phyloP scores from a whole-genome alignment of 2,888 invertebrate genomes.

The Dilophus febrilis region DNA sequence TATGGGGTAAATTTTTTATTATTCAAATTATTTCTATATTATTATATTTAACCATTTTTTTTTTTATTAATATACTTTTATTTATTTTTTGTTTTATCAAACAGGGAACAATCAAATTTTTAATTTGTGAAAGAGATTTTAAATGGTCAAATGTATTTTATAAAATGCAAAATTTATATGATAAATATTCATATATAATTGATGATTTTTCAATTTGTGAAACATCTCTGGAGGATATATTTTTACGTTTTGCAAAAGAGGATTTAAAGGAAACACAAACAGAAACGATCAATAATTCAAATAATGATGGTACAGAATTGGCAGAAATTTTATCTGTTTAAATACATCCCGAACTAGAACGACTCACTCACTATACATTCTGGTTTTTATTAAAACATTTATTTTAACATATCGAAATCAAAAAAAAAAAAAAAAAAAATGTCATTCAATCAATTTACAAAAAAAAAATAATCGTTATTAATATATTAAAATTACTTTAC shows the following conservation, averaged over 20 bases:
- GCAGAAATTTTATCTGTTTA: too few relatives aligned
- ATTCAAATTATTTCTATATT: conserved; percentile 3
- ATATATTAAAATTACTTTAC: too few relatives aligned
- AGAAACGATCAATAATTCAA: too few relatives aligned
- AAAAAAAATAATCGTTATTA: too few relatives aligned
- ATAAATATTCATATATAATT: conserved; percentile 30
- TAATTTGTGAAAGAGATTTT: conserved; percentile 37
- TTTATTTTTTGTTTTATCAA: conserved; percentile 14
- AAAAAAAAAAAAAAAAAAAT: too few relatives aligned
- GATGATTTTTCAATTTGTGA: conserved; percentile 66
- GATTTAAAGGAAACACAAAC: too few relatives aligned
- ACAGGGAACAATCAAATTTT: conserved; percentile 51
- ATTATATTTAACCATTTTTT: conserved; percentile 4
- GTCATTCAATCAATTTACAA: too few relatives aligned
- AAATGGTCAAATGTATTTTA: conserved; percentile 46
- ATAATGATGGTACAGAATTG: too few relatives aligned
- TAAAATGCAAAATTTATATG: conserved; percentile 37
- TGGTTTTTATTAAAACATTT: too few relatives aligned
- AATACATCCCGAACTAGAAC: too few relatives aligned
- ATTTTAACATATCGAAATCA: too few relatives aligned
- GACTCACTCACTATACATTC: too few relatives aligned
- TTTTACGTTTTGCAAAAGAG: conserved; percentile 29
- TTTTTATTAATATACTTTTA: neutral
- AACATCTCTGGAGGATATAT: conserved; percentile 65
- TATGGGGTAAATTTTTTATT: conserved; percentile 36